Evolutionary conservation across 2,113 vertebrate species (phyloP).

Genomic region (Toxotes chatareus): DNA sequence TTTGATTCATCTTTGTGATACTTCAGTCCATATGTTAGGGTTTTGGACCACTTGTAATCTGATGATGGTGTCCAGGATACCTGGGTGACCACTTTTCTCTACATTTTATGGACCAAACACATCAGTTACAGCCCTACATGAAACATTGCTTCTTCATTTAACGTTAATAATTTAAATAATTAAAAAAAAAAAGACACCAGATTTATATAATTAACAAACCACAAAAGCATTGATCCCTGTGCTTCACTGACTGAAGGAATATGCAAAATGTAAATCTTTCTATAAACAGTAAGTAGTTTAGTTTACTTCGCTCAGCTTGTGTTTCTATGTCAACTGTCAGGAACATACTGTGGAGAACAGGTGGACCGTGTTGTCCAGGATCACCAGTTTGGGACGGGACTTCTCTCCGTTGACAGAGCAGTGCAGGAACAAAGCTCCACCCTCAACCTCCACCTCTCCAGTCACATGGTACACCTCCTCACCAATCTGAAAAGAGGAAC

Average conservation of each 20-base stretch:
- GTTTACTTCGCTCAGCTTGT: neutral
- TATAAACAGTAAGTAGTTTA: too few relatives aligned
- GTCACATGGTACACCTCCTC: conserved; percentile 85
- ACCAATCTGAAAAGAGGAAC: conserved; percentile 81
- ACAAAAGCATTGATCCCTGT: neutral
- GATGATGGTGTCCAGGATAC: too few relatives aligned
- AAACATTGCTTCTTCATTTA: too few relatives aligned
- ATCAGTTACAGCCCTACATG: neutral
- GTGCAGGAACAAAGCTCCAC: conserved; percentile 84
- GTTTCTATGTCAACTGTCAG: neutral
- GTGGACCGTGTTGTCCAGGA: conserved; percentile 89
- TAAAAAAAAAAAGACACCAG: too few relatives aligned
- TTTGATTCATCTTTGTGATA: neutral
- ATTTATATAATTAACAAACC: too few relatives aligned
- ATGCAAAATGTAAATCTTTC: neutral
- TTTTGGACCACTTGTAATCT: too few relatives aligned
- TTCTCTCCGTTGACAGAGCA: conserved; percentile 89
- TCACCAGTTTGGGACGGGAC: conserved; percentile 89
- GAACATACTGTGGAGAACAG: conserved; percentile 90
- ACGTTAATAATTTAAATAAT: too few relatives aligned
- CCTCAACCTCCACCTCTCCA: conserved; percentile 86
- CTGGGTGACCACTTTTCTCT: neutral
- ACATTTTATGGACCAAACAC: neutral
- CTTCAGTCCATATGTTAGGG: neutral
- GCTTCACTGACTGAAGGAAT: neutral